Evolutionary conservation across 2,113 vertebrate species (phyloP).

Genomic region (Protobothrops flavoviridis): DNA sequence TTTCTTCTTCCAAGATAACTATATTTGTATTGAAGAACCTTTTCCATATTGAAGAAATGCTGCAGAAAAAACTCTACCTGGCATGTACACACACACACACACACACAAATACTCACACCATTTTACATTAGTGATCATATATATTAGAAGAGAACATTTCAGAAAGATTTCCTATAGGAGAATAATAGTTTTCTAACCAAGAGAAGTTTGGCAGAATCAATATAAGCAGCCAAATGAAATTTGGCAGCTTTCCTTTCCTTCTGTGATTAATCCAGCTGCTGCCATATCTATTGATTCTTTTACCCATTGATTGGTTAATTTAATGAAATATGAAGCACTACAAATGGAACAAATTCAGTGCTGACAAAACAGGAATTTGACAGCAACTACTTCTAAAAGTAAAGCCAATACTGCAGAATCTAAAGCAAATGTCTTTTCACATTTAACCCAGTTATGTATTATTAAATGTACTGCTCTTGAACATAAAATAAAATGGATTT

Average conservation of each 20-base stretch:
- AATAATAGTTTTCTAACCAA: conserved; percentile 36
- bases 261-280: conserved; percentile 47
- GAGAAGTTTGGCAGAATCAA: conserved; percentile 42
- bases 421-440: background rate
- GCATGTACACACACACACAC: background rate
- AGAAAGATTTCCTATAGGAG: conserved; percentile 33
- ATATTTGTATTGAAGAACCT: background rate
- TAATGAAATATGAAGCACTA: conserved; percentile 55
- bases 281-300: conserved; percentile 48
- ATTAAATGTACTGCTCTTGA: conserved; percentile 10
- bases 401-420: background rate
- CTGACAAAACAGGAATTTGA: conserved; percentile 48
- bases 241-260: conserved; percentile 50
- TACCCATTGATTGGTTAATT: conserved; percentile 57
- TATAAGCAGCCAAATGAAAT: conserved; percentile 49
- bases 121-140: background rate
- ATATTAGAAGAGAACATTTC: conserved; percentile 16
- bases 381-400: conserved; percentile 16
- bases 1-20: background rate
- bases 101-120: background rate
- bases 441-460: conserved; percentile 4
- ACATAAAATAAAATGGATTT: background rate
- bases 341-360: conserved; percentile 47
- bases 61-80: background rate
- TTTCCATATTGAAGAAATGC: too few species aligned